Evolutionary conservation across 2,797 vertebrate genomes (phyloP), one percentile per base, ranked within the genome.

Genomic region (Garrulus glandarius): DNA sequence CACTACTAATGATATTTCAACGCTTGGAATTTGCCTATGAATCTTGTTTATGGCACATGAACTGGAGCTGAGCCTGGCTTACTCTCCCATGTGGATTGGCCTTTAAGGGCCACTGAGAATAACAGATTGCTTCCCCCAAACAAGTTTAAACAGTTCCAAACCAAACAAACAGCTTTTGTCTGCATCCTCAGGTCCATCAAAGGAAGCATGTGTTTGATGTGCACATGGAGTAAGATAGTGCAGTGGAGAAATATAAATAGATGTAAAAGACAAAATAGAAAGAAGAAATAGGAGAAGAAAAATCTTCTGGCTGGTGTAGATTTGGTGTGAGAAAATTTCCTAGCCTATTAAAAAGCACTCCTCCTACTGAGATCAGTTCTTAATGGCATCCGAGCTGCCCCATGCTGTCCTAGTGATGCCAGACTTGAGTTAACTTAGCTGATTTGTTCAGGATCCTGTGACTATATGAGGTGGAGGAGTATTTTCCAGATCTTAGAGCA

Each of bases 41-140:
- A 91, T 94, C 90, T 95, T 93, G 41, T 94, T 95, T 91, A 82
- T 92, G 92, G 84, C 71, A 91, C 78, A 50, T 43, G 55, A 91
- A 86, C 74, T 0, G 2, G 94, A 87, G 79, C n/a, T 13, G 80
- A 96, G 93, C 60, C 86, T 86, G 55, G 44, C 41, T 96, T 80
- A 20, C 50, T 79, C 34, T 95, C 93, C 86, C 83, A 53, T 30
- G 74, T 89, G 93, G 85, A 84, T 92, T 26, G 5, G 49, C 52
- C 60, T 67, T 84, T 90, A 56, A 64, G 67, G 70, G 49, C 85
- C 80, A 36, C 60, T 82, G 36, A 88, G 60, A 80, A 81, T 79
- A 93, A 69, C 56, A 92, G 52, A 87, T 52, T 88, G 37, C 50
- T 90, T 91, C 43, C 47, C 63, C 83, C 6, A 60, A 19, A 93